phyloP scores from a whole-genome alignment of 2,888 invertebrate species.

The Hedya salicella region DNA sequence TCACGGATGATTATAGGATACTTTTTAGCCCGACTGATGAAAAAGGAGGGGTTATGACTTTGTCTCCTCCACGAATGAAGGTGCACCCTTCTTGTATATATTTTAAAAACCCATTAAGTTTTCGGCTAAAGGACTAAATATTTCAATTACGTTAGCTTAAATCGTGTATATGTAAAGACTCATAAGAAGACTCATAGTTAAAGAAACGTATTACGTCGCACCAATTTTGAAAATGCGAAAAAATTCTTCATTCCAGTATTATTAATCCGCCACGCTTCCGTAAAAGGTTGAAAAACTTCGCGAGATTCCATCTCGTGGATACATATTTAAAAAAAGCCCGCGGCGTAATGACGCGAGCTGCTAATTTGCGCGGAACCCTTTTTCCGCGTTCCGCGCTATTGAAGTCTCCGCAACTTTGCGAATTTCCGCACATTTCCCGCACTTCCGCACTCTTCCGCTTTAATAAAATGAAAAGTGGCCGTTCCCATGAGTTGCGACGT shows the following conservation, averaged over 20 bases:
- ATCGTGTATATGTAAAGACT: background rate
- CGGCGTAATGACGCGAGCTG: conserved; percentile 36
- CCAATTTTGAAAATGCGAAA: background rate
- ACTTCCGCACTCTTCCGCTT: conserved; percentile 39
- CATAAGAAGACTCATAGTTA: background rate
- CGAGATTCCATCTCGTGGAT: conserved; percentile 19
- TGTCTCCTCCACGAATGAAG: no score
- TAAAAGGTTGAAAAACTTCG: conserved; percentile 29
- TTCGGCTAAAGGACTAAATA: background rate
- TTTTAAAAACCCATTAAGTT: no score
- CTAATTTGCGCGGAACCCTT: conserved; percentile 42
- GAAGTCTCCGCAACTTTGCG: conserved; percentile 42
- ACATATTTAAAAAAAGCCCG: conserved; percentile 37
- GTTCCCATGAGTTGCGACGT: conserved; percentile 29
- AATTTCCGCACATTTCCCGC: conserved; percentile 33
- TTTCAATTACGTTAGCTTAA: background rate
- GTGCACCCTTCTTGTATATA: no score
- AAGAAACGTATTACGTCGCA: background rate
- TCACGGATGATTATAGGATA: no score
- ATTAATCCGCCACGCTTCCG: conserved; percentile 16
- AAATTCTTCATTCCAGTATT: conserved; percentile 12
- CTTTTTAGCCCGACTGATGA: no score
- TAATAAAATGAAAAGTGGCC: conserved; percentile 40
- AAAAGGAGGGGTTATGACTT: no score
- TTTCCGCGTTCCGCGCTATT: conserved; percentile 39